Conservation (phyloP, 2,797 vertebrate genomes). For the Gephyroberyx darwinii region DNA sequence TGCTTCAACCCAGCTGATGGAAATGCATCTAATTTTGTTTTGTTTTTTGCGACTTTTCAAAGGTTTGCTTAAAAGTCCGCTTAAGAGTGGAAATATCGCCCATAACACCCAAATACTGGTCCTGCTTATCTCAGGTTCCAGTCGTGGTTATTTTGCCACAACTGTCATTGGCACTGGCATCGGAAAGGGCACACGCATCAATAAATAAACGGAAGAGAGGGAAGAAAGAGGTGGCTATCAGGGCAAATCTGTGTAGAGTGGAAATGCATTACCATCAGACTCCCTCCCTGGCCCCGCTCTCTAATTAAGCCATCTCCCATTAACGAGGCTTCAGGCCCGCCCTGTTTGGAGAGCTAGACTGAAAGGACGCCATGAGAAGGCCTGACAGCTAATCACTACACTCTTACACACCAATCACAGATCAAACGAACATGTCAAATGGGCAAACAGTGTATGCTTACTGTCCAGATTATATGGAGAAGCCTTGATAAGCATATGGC, state of each 20-base stretch:
- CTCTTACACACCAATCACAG: slow-evolving; percentile 52
- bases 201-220: slow-evolving; percentile 45
- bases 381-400: slow-evolving; percentile 69
- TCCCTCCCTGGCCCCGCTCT: slow-evolving; percentile 34
- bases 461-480: slow-evolving; percentile 46
- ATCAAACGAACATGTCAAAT: slow-evolving; percentile 64
- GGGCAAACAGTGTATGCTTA: slow-evolving; percentile 43
- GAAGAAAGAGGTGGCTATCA: slow-evolving; percentile 27
- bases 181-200: slow-evolving; percentile 58
- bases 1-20: too few species aligned
- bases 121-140: too few species aligned
- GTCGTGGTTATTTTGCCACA: too few species aligned
- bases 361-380: slow-evolving; percentile 57
- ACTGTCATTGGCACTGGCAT: not conserved
- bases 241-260: slow-evolving; percentile 14
- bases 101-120: too few species aligned
- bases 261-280: slow-evolving; percentile 59
- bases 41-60: too few species aligned
- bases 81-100: too few species aligned
- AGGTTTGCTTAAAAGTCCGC: too few species aligned
- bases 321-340: slow-evolving; percentile 59
- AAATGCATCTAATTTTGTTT: too few species aligned
- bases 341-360: slow-evolving; percentile 52
- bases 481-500: slow-evolving; percentile 45
- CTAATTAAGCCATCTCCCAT: slow-evolving; percentile 71